Percentiles rank a stretch among this genome's conserved stretches.
phyloP scores from a whole-genome alignment of 2,888 invertebrate genomes.

The Acanthoscelides obtectus region DNA sequence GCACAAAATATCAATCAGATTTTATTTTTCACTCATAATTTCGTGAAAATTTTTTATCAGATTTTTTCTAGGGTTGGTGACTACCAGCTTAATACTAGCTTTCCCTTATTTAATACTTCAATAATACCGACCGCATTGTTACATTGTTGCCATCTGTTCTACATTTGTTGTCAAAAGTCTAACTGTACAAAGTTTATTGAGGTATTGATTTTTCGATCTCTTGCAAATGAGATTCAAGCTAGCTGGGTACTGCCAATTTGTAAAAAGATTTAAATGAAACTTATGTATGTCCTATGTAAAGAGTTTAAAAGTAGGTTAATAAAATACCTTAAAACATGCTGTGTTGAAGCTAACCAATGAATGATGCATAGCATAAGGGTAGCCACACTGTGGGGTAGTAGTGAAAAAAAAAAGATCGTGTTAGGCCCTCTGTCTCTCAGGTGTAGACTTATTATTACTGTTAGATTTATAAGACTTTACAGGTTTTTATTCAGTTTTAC shows the following conservation, averaged over 20 bases:
- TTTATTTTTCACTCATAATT: too few species aligned
- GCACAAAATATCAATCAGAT: too few species aligned
- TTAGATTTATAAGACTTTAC: conserved; percentile 20
- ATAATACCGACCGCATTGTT: too few species aligned
- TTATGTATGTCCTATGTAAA: conserved; percentile 45
- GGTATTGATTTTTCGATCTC: conserved; percentile 42
- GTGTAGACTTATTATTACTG: conserved; percentile 36
- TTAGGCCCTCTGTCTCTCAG: conserved; percentile 46
- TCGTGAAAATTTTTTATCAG: too few species aligned
- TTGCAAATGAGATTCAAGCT: conserved; percentile 43
- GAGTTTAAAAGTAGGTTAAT: conserved; percentile 42
- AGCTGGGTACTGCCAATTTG: conserved; percentile 51
- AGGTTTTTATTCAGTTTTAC: conserved; percentile 25
- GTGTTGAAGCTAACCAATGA: conserved; percentile 34
- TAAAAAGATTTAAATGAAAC: conserved; percentile 44
- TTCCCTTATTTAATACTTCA: too few species aligned
- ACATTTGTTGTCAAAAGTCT: neutral
- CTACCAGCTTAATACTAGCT: too few species aligned
- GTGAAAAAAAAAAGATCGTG: conserved; percentile 27
- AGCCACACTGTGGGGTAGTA: conserved; percentile 33
- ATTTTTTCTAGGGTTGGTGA: too few species aligned
- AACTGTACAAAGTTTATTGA: conserved; percentile 25
- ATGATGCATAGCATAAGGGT: conserved; percentile 24
- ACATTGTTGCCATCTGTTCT: too few species aligned
- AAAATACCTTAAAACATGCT: conserved; percentile 40